These are phyloP conservation scores for Leptopterna dolabrata DNA, from an alignment of 2,888 invertebrate genomes.

Conservation along the genomic window DNA sequence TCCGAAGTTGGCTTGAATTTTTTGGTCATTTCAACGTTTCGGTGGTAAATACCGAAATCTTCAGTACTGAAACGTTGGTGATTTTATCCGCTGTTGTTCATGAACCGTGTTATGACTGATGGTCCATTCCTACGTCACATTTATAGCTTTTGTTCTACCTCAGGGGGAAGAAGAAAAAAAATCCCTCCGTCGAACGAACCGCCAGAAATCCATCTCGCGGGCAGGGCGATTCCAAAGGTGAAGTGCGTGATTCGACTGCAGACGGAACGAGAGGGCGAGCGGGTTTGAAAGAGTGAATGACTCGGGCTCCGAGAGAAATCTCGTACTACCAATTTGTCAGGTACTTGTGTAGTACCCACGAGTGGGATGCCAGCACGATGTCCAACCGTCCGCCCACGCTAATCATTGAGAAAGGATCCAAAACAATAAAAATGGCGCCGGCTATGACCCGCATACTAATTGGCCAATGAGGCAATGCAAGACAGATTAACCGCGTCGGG, in stretches of 20 bases:
- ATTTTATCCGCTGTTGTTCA: no score
- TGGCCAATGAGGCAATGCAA: constrained; percentile 49
- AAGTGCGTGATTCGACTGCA: constrained; percentile 12
- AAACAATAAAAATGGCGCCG: constrained; percentile 56
- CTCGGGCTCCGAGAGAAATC: constrained; percentile 1
- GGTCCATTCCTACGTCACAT: no score
- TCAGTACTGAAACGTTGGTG: no score
- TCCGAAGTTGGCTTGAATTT: no score
- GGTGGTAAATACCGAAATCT: no score
- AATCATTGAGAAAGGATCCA: constrained; percentile 38
- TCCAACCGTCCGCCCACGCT: constrained; percentile 53
- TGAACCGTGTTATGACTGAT: no score
- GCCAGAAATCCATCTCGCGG: not conserved
- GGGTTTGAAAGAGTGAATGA: not conserved
- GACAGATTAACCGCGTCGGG: constrained; percentile 45
- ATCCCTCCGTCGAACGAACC: not conserved
- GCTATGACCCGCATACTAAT: constrained; percentile 53
- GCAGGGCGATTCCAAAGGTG: not conserved
- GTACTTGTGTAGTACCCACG: constrained; percentile 37
- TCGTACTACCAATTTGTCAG: constrained; percentile 17
- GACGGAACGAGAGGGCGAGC: not conserved
- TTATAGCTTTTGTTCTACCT: not conserved
- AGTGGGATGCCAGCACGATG: constrained; percentile 33
- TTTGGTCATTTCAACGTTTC: no score
- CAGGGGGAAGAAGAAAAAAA: not conserved